Conservation (phyloP, 2,888 invertebrate genomes). For the Acronicta aceris region DNA sequence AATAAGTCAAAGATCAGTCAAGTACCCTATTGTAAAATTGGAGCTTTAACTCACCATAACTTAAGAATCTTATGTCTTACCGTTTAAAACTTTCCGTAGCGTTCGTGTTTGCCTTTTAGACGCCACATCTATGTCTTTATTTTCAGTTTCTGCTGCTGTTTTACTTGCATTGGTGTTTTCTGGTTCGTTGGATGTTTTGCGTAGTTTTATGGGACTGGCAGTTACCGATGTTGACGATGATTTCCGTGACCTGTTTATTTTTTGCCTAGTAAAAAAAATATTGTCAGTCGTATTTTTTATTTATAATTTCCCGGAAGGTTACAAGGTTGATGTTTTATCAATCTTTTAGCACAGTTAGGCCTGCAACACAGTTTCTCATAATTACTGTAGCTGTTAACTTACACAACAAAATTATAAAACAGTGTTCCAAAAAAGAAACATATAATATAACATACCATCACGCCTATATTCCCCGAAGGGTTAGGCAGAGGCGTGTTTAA, state of each 20-base stretch:
- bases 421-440: no score
- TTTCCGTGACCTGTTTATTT: constrained; percentile 47
- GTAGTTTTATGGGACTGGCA: constrained; percentile 41
- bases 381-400: no score
- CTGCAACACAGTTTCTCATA: no score
- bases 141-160: constrained; percentile 26
- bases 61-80: constrained; percentile 24
- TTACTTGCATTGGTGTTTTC: constrained; percentile 11
- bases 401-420: no score
- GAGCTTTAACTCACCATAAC: neutral
- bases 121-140: constrained; percentile 6
- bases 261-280: constrained; percentile 22
- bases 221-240: constrained; percentile 30
- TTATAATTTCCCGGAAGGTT: no score
- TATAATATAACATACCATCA: no score
- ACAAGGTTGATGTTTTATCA: no score
- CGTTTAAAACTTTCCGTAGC: constrained; percentile 38
- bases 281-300: neutral
- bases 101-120: constrained; percentile 27
- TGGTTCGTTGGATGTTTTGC: constrained; percentile 18
- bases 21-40: no score
- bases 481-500: no score
- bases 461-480: no score
- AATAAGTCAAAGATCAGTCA: no score
- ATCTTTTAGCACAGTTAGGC: no score